phyloP scores from a whole-genome alignment of 2,797 vertebrate species.

The Platalea minor region DNA sequence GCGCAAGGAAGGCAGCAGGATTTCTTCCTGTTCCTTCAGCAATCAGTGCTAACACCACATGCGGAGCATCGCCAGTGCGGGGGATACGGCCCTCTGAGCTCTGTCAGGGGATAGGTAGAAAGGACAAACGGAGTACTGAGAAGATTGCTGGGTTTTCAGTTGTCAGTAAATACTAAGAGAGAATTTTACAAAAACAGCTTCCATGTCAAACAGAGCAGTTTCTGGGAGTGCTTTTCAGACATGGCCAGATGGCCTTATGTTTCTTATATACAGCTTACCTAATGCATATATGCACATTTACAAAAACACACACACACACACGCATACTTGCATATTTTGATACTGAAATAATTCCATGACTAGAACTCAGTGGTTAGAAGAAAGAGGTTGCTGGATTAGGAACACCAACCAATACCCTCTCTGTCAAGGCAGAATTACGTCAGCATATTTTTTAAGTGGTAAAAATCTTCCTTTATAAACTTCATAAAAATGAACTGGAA shows the following conservation, averaged over 20 bases:
- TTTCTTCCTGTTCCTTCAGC: neutral
- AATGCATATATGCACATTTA: rapidly evolving
- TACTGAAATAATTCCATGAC: neutral
- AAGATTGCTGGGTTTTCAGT: neutral
- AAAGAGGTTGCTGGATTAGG: neutral
- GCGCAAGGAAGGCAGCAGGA: neutral
- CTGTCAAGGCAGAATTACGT: constrained; percentile 48
- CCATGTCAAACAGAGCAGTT: neutral
- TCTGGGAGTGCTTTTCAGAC: neutral
- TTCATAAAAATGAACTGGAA: neutral
- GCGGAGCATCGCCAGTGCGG: rapidly evolving
- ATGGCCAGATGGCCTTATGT: neutral
- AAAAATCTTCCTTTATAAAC: neutral
- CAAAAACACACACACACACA: neutral
- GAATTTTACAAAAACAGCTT: neutral
- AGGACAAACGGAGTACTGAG: neutral
- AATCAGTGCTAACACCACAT: neutral
- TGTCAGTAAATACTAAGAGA: neutral
- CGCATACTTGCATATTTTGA: neutral
- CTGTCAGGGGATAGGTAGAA: neutral
- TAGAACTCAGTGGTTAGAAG: neutral
- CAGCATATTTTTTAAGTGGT: neutral
- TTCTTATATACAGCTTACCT: neutral
- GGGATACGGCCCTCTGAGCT: neutral
- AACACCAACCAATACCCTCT: neutral